phyloP scores from a whole-genome alignment of 2,113 vertebrate genomes.

The Chrysochloris asiatica region DNA sequence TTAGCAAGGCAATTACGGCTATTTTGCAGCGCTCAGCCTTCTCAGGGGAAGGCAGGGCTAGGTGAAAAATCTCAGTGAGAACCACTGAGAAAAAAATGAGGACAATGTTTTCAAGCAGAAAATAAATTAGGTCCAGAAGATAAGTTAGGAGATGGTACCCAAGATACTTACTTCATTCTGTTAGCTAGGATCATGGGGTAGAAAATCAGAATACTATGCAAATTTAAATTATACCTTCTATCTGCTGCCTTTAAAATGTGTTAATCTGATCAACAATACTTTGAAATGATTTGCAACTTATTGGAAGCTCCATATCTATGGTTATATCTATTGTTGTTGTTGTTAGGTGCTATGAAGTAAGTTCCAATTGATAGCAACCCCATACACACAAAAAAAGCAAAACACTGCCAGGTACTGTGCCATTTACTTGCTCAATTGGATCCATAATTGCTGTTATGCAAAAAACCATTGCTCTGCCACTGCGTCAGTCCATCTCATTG shows the following conservation, averaged over 20 bases:
- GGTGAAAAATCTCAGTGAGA: not conserved
- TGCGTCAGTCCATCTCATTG: too few species aligned
- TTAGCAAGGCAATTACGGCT: not conserved
- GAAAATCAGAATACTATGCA: not conserved
- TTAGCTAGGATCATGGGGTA: rapidly evolving
- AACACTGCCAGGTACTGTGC: too few species aligned
- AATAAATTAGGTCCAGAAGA: not conserved
- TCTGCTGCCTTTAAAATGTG: not conserved
- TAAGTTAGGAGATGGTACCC: not conserved
- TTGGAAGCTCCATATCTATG: not conserved
- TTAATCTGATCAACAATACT: not conserved
- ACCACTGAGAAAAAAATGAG: not conserved
- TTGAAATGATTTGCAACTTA: not conserved
- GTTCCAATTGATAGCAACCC: too few species aligned
- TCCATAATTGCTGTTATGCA: too few species aligned
- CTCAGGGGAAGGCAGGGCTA: not conserved
- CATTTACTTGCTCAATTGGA: too few species aligned
- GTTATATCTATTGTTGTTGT: not conserved
- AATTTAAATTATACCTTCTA: not conserved
- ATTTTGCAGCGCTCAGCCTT: not conserved
- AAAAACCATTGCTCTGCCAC: too few species aligned
- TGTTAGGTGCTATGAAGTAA: too few species aligned
- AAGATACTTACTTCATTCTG: not conserved
- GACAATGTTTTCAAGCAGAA: not conserved
- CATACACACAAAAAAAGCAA: too few species aligned